Base-by-base conservation (phyloP, 2,888 invertebrate genomes). In the Noctua janthina region DNA sequence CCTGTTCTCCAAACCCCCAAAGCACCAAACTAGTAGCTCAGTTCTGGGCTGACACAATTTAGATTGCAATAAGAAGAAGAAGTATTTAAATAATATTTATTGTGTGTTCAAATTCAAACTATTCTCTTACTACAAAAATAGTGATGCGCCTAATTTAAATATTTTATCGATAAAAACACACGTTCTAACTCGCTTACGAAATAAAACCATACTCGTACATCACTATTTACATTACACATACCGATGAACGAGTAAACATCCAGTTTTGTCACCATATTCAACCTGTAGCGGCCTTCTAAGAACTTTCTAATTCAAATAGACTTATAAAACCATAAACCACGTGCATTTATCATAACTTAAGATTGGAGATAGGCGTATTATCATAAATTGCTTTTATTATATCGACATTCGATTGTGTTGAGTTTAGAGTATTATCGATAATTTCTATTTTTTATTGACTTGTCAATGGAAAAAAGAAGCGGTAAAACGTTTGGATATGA, bases 221-320 rank as follows among this genome's bases (percentile, higher is more conserved):
- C 80, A 87, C 71, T 69, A 64, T 86, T 86, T 86, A 84, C 84
- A 81, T 84, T 69, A 81, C 62, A 74, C 74, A 87, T 84, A 74
- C 87, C 77, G 54, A 74, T n/a, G 74, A 29, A 66, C 39, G 72
- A 46, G 43, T 87, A 81, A 78, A 84, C 74, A 73, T 73, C 85
- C 74, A 86, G 78, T 87, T 87, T 75, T 85, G 85, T 87, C 87
- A 84, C 81, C 87, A 66, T 74, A 43, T 71, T 46, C 7, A 17
- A 76, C 74, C 39, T n/a, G 46, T 35, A 35, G 51, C 72, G 87
- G 70, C 69, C 51, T 84, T 86, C 82, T 78, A n/a, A 80, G 78
- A 89, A 89, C 89, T 89, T 88, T 88, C 89, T 88, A 88, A 87
- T 85, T 87, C 66, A 83, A 89, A 86, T 82, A 77, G 56, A 77